Base-by-base conservation (phyloP, 2,113 vertebrate genomes). In the Equus quagga region DNA sequence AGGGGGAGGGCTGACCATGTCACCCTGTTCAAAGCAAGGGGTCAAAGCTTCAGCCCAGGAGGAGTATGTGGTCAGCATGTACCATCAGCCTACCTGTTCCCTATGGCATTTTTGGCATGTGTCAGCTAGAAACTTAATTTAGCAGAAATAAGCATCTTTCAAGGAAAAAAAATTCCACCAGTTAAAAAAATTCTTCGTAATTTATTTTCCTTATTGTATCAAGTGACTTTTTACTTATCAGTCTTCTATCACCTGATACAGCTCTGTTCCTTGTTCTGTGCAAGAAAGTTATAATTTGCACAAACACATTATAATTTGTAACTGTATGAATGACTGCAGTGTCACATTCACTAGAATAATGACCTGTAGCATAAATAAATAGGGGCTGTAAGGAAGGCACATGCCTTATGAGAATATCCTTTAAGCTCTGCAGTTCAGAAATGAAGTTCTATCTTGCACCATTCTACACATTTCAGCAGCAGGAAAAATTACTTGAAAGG, bases 321-420 rank as follows among this genome's bases (percentile, higher is more conserved):
- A 97, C 96, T 97, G 93, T 82, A 94, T 96, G 97, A 98, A 97
- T 28, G 94, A 97, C 97, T 97, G 58, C 62, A 82, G 83, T 91
- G 84, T 97, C 98, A 96, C 94, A 97, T 97, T 96, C 94, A 82
- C 64, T 56, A 97, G 97, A 99, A 97, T 98, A 98, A 98, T 5
- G 81, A 94, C 96, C 97, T 90, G 80, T 65, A 97, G 96, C 97
- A 44, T 36, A 94, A 97, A 97, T 97, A 98, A 98, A 82, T 60
- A 95, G 85, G 44, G 78, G 89, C 67, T 96, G 89, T 78, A 95
- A 97, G 56, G 93, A 97, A 98, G 93, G 98, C 95, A 96, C 97
- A 28, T 41, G 96, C 69, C 97, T 98, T 97, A 86, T 8, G 89
- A 95, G 97, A 98, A 96, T 93, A 97, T 92, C 80, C 91, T 92